phyloP scores from a whole-genome alignment of 2,888 invertebrate species.

The Aelia acuminata region DNA sequence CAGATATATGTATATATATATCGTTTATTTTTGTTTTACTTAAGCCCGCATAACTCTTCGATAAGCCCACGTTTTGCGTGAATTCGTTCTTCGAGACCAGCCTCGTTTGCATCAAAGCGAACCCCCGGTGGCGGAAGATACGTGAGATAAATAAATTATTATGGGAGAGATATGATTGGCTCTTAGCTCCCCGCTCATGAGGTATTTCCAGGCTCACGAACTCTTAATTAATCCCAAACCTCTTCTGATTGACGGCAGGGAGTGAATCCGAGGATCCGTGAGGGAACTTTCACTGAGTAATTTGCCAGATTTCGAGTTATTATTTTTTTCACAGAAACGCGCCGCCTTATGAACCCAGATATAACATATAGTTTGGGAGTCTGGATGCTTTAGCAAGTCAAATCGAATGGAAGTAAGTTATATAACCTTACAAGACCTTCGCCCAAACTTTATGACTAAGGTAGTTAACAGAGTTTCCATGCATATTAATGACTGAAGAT shows the following conservation, averaged over 20 bases:
- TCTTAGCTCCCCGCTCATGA: background rate
- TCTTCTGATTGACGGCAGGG: background rate
- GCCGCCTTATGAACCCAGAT: background rate
- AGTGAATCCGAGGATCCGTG: background rate
- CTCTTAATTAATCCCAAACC: background rate
- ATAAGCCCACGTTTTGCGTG: background rate
- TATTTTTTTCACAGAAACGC: background rate
- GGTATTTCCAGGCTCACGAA: background rate
- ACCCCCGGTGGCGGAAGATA: background rate
- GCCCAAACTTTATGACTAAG: background rate
- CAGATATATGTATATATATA: too few species aligned
- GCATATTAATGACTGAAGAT: background rate
- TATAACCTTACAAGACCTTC: background rate
- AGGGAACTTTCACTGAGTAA: background rate
- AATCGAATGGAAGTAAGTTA: background rate
- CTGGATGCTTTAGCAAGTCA: background rate
- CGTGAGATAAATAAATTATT: conserved; percentile 18
- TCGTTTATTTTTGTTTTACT: background rate
- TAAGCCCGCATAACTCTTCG: background rate
- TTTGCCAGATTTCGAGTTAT: background rate
- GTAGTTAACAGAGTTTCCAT: background rate
- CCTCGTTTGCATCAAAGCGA: background rate
- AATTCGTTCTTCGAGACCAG: background rate
- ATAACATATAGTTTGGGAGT: background rate
- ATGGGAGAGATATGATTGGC: background rate